These are phyloP conservation scores for Hassar affinis DNA, from an alignment of 2,113 vertebrate species.

Conservation along the genomic window DNA sequence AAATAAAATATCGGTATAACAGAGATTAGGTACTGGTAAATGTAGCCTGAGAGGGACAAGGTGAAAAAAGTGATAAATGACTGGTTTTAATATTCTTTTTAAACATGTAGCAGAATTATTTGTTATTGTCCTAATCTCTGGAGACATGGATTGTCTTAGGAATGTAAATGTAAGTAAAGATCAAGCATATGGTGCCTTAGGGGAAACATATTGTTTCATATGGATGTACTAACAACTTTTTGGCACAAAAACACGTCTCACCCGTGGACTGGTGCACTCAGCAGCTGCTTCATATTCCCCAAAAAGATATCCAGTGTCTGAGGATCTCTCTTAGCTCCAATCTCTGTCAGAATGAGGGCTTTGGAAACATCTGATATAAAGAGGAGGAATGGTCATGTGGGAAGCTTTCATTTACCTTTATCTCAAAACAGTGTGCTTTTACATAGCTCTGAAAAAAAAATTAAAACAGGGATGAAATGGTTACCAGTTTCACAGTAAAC, in stretches of 20 bases:
- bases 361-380: constrained; percentile 78
- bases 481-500: not conserved
- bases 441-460: not conserved
- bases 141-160: not conserved
- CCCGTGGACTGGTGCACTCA: constrained; percentile 80
- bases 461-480: not conserved
- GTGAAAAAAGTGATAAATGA: not conserved
- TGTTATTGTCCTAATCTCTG: not conserved
- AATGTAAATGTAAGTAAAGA: not conserved
- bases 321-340: constrained; percentile 82
- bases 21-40: not conserved
- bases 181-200: not conserved
- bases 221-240: not conserved
- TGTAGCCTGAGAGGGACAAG: not conserved
- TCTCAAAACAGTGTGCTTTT: not conserved
- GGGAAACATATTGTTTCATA: not conserved
- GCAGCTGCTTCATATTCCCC: constrained; percentile 80
- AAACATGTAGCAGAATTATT: not conserved
- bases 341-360: constrained; percentile 84
- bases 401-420: not conserved
- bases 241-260: constrained; percentile 56
- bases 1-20: not conserved
- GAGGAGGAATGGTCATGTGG: not conserved
- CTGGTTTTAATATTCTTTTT: not conserved
- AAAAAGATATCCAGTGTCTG: constrained; percentile 80